Base-by-base conservation (phyloP, 2,888 invertebrate genomes). In the Spisula solida region DNA sequence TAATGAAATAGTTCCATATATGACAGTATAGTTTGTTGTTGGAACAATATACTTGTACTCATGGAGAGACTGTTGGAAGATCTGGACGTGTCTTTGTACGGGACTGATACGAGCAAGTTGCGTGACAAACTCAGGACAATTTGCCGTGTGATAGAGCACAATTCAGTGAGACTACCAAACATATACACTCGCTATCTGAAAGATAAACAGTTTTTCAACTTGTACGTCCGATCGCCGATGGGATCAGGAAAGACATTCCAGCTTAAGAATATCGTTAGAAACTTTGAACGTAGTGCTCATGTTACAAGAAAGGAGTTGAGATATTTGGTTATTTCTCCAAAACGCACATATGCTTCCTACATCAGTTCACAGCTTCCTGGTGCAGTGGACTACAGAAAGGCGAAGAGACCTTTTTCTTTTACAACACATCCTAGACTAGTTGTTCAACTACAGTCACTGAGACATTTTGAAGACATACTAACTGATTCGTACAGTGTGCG, bases 171-270 rank as follows among this genome's bases (percentile, higher is more conserved):
- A 34, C 29, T 82, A 20, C 82, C 82, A 1, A 47, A 82, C 51
- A 66, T 82, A 20, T 82, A 82, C 56, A 31, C n/a, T 12, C 31
- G 34, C 0, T 56, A 31, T 51, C 31, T 79, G 75, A 78, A 34
- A 20, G 85, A 85, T 8, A 75, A 79, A 79, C 85, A 79, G 20
- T 79, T 78, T 55, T 85, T 47, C 56, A 78, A 29, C 29, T n/a
- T 85, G 18, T 85, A 51, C 18, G 78, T 75, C 79, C 85, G 79
- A 10, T 85, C 85, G 18, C 85, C 48, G 18, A 85, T 85, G 85
- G 79, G 79, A 10, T 78, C 85, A 20, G 85, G 85, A n/a, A 85
- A 85, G 34, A 85, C 85, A 55, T 78, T 34, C 29, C 85, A 85
- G 25, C 51, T 85, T 0, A 85, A 78, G 47, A 78, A 51, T 20